Evolutionary conservation across 2,888 invertebrate species (phyloP).

Genomic region (Clusia tigrina): DNA sequence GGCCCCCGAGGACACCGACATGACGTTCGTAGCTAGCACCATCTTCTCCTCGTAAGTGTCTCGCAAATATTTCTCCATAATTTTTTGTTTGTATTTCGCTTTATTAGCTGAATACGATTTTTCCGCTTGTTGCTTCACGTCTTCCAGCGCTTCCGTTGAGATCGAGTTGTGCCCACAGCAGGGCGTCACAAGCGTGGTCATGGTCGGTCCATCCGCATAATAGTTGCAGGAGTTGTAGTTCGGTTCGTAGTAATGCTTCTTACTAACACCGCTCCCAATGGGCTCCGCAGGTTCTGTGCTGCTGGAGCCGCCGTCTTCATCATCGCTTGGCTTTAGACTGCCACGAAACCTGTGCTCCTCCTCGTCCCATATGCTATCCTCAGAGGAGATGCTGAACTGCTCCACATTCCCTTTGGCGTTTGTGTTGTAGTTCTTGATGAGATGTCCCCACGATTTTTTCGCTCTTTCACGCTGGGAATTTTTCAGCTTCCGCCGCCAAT

Average conservation of each 20-base stretch:
- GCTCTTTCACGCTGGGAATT: slow-evolving; percentile 76
- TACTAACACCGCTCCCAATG: slow-evolving; percentile 46
- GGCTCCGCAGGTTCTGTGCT: slow-evolving; percentile 26
- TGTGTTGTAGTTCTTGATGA: slow-evolving; percentile 74
- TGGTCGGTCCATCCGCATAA: no score
- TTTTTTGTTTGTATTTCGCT: slow-evolving; percentile 69
- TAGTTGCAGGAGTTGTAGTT: no score
- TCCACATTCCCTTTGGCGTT: slow-evolving; percentile 81
- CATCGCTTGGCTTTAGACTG: slow-evolving; percentile 40
- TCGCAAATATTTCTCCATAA: slow-evolving; percentile 69
- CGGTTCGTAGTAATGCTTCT: slow-evolving; percentile 42
- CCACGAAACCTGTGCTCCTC: slow-evolving; percentile 51
- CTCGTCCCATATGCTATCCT: slow-evolving; percentile 82
- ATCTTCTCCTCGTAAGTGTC: slow-evolving; percentile 48
- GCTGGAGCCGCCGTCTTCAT: slow-evolving; percentile 43
- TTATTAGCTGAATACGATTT: slow-evolving; percentile 40
- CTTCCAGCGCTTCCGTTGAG: slow-evolving; percentile 27
- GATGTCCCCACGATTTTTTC: slow-evolving; percentile 77
- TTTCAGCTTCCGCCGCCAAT: slow-evolving; percentile 80
- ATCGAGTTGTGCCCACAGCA: slow-evolving; percentile 40
- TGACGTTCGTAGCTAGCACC: background rate
- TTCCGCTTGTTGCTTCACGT: background rate
- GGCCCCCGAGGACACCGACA: slow-evolving; percentile 64
- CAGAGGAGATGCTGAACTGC: slow-evolving; percentile 80
- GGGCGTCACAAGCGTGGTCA: no score